Evolutionary conservation across 23 tunicate species (phyloP).

Genomic region (Oikopleura vanhoeffeni): DNA sequence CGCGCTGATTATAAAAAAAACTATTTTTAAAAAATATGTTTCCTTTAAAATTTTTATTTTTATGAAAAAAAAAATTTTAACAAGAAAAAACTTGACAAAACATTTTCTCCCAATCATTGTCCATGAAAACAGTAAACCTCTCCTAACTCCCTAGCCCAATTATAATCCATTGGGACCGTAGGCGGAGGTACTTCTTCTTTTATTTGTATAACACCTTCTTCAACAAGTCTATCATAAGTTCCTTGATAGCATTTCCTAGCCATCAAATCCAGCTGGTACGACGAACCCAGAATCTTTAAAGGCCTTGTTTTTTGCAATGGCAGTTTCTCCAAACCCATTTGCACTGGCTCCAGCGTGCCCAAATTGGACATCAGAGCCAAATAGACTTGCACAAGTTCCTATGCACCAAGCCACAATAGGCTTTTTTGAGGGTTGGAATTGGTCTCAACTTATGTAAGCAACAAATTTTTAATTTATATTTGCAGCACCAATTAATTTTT

Average conservation of each 20-base stretch:
- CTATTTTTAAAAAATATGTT: too few species aligned
- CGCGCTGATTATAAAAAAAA: too few species aligned
- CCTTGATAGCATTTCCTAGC: conserved; percentile 41
- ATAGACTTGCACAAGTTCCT: conserved; percentile 95
- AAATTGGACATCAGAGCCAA: conserved; percentile 80
- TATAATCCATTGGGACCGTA: conserved; percentile 95
- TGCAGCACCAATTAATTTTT: too few species aligned
- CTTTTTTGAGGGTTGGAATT: too few species aligned
- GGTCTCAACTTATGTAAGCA: too few species aligned
- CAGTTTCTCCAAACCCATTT: conserved; percentile 51
- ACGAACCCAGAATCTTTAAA: conserved; percentile 53
- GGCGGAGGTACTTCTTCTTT: conserved; percentile 90
- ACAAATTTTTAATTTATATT: too few species aligned
- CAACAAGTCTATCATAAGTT: conserved; percentile 43
- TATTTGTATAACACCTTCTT: conserved; percentile 33
- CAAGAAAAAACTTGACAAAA: too few species aligned
- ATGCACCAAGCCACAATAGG: conserved; percentile 98
- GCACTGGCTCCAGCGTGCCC: conserved; percentile 99
- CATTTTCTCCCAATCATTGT: too few species aligned
- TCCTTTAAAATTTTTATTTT: too few species aligned
- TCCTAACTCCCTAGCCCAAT: conserved; percentile 75
- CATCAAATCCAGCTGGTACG: conserved; percentile 62
- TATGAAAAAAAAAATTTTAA: too few species aligned
- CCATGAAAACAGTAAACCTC: too few species aligned
- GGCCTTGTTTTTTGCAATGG: conserved; percentile 78